Conservation (phyloP, 2,797 vertebrate genomes). For the Microchirus variegatus region DNA sequence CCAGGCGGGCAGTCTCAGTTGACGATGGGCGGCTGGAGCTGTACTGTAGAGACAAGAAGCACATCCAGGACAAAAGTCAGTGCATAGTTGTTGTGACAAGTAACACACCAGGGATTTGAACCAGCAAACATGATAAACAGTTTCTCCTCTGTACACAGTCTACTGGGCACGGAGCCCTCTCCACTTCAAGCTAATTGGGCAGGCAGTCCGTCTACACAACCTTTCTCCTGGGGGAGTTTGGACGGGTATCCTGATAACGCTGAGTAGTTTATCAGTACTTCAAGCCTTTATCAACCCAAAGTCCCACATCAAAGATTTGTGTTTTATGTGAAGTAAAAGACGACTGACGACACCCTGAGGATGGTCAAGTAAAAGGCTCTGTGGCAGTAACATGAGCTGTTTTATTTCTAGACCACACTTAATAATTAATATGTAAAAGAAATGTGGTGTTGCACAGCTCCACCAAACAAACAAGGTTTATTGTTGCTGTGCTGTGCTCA, state of each 20-base stretch:
- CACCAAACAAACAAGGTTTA: constrained; percentile 61
- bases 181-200: too few relatives aligned
- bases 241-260: constrained; percentile 50
- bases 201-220: constrained; percentile 19
- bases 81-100: constrained; percentile 7
- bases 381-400: constrained; percentile 53
- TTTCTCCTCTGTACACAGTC: neutral
- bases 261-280: constrained; percentile 14
- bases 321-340: constrained; percentile 9
- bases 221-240: constrained; percentile 45
- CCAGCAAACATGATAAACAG: neutral
- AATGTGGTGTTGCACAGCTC: constrained; percentile 48
- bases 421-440: constrained; percentile 71
- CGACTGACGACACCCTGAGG: neutral
- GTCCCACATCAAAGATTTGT: constrained; percentile 14
- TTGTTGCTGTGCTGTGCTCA: too few relatives aligned
- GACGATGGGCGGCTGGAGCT: constrained; percentile 74
- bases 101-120: constrained; percentile 7
- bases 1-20: constrained; percentile 71
- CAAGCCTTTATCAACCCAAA: constrained; percentile 5
- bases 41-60: constrained; percentile 68
- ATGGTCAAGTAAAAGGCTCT: constrained; percentile 19
- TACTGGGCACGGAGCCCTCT: too few relatives aligned
- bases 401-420: constrained; percentile 44
- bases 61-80: constrained; percentile 39